Base-by-base conservation (phyloP, 2,113 vertebrate genomes). In the Nannobrachium achirus region DNA sequence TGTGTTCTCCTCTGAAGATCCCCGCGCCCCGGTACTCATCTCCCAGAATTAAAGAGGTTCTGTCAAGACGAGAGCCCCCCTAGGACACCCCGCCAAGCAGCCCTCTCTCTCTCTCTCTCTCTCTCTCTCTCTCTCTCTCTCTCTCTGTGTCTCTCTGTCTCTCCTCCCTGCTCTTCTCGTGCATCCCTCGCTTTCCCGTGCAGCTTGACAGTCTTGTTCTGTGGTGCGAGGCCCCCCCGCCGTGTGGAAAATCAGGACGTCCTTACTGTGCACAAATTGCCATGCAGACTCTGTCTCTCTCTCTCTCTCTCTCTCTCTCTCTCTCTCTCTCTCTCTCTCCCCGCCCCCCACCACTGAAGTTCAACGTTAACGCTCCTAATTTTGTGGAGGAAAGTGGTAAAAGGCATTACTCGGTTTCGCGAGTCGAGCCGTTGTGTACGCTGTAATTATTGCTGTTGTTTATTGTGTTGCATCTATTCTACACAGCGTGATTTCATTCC, bases 21-120 rank as follows among this genome's bases (percentile, higher is more conserved):
- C 45, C 56, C 61, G 42, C 19, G 59, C 64, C 52, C 50, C 50
- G 66, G 20, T 20, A 64, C 73, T 63, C 67, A 77, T 82, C 80
- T 80, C 78, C 63, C 38, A 69, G 76, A 85, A 83, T 80, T 82
- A 84, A 70, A 82, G 80, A 75, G 63, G 41, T 70, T 81, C 68
- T 83, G 75, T 78, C 78, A 72, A 72, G 73, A 77, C 18, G 39
- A 78, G 69, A 68, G 67, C 49, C 64, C 80, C 83, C 66, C 65
- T 75, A 71, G 81, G 84, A 88, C 73, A 75, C 66, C 14, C 16
- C 19, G 42, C 19, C 16, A 19, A 41, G 39, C 46, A 25, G 13
- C 11, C 20, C 66, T 68, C 60, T n/a, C 52, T 25, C 7, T 25
- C 62, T 55, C 19, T 62, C 10, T 0, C 15, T 51, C 38, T 71